A percentile compares a stretch with the other conserved stretches of the same genome.
These are phyloP conservation scores for Strongylocentrotus purpuratus DNA, from an alignment of 35 echinoderm and acorn worm genomes.

Conservation along the genomic window DNA sequence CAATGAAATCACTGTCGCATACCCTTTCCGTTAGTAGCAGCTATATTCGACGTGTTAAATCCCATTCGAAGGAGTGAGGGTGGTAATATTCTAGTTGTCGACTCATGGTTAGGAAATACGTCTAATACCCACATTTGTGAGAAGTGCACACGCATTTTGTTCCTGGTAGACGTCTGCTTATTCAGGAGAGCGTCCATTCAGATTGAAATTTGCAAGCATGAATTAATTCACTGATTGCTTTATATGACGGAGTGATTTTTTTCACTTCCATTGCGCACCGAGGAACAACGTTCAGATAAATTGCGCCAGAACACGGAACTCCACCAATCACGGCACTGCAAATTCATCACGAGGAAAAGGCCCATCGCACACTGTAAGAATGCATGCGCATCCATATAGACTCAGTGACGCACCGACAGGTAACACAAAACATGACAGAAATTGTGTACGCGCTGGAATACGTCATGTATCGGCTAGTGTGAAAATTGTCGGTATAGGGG, in stretches of 20 bases:
- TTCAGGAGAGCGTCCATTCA: not conserved
- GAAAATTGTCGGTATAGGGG: not conserved
- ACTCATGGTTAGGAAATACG: not conserved
- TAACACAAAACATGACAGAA: not conserved
- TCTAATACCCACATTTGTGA: not conserved
- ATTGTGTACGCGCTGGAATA: not conserved
- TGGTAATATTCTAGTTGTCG: not conserved
- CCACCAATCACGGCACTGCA: not conserved
- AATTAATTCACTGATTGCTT: slow-evolving; percentile 12
- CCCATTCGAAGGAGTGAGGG: not conserved
- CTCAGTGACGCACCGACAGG: not conserved
- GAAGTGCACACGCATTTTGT: not conserved
- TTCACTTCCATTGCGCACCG: not conserved
- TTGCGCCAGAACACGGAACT: not conserved
- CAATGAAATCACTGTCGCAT: not conserved
- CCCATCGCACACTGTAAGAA: not conserved
- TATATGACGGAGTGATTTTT: not conserved
- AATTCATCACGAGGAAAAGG: not conserved
- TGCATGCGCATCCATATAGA: not conserved
- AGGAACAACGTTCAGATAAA: not conserved
- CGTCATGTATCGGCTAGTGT: not conserved
- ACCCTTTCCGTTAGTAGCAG: not conserved
- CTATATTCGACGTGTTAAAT: not conserved
- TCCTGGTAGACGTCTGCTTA: not conserved
- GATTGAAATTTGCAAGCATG: not conserved